Evolutionary conservation across 2,888 invertebrate species (phyloP).

Genomic region (Empis stercorea): DNA sequence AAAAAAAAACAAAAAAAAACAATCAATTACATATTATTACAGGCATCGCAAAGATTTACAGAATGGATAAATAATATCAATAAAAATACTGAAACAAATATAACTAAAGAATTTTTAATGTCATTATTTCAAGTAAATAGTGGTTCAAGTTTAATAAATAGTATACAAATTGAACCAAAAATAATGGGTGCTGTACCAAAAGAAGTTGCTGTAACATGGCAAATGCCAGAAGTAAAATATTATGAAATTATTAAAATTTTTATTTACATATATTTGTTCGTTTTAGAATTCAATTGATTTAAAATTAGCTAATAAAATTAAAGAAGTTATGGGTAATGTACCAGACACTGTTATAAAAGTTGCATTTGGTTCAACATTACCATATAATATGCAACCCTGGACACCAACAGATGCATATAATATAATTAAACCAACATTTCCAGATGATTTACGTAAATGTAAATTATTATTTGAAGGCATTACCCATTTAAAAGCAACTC

Average conservation of each 20-base stretch:
- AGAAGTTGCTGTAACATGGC: conserved; percentile 30
- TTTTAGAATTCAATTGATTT: conserved; percentile 22
- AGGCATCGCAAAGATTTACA: conserved; percentile 26
- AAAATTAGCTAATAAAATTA: conserved; percentile 28
- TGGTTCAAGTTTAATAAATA: conserved; percentile 18
- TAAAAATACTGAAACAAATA: conserved; percentile 22
- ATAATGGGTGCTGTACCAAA: conserved; percentile 31
- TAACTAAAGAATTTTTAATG: conserved; percentile 29
- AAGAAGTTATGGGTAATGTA: conserved; percentile 17
- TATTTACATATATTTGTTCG: neutral
- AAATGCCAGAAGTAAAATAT: conserved; percentile 26
- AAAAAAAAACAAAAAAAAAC: too few relatives aligned
- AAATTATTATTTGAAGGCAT: conserved; percentile 33
- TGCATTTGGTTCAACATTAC: conserved; percentile 32
- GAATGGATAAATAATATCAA: conserved; percentile 31
- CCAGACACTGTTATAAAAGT: conserved; percentile 20
- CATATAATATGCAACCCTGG: conserved; percentile 25
- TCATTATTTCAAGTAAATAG: conserved; percentile 32
- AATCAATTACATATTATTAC: neutral
- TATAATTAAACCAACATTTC: conserved; percentile 28
- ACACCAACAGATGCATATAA: conserved; percentile 18
- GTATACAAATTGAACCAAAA: conserved; percentile 30
- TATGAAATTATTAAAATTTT: neutral
- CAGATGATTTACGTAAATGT: conserved; percentile 26
- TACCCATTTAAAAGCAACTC: conserved; percentile 30